Conservation (phyloP, 2,797 vertebrate species). For the Hipposideros larvatus region DNA sequence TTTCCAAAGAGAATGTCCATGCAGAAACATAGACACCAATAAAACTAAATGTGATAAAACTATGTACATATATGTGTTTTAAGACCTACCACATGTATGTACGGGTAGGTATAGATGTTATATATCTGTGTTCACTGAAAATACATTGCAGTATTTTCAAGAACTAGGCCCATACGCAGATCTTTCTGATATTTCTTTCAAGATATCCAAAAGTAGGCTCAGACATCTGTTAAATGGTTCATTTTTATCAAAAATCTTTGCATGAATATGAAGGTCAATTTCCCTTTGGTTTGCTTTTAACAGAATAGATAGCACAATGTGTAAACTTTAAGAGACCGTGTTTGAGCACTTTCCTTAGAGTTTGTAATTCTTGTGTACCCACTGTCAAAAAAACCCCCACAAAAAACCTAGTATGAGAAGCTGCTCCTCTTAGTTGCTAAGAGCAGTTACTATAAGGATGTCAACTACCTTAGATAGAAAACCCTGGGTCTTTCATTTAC, state of each 20-base stretch:
- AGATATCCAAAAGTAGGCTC: not conserved
- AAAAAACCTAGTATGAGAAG: not conserved
- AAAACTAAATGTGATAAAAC: not conserved
- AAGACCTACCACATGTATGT: not conserved
- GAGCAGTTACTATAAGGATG: not conserved
- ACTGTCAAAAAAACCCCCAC: not conserved
- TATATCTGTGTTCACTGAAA: not conserved
- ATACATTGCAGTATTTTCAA: not conserved
- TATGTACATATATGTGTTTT: not conserved
- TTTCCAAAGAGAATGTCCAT: conserved; percentile 19
- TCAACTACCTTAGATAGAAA: not conserved
- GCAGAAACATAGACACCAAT: not conserved
- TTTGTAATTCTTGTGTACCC: not conserved
- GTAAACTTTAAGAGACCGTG: not conserved
- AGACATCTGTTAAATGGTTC: not conserved
- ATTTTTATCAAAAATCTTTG: not conserved
- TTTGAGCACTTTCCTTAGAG: not conserved
- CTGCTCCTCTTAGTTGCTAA: not conserved
- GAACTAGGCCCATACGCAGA: not conserved
- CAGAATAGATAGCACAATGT: not conserved
- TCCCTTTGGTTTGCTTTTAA: conserved; percentile 35
- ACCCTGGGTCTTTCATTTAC: not conserved
- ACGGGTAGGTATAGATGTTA: not conserved
- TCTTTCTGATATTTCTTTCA: conserved; percentile 19
- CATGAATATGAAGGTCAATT: not conserved